Percentiles rank a stretch among this genome's conserved stretches.
Conservation (phyloP, 2,797 vertebrate genomes). For the Sebastes oblongus region DNA sequence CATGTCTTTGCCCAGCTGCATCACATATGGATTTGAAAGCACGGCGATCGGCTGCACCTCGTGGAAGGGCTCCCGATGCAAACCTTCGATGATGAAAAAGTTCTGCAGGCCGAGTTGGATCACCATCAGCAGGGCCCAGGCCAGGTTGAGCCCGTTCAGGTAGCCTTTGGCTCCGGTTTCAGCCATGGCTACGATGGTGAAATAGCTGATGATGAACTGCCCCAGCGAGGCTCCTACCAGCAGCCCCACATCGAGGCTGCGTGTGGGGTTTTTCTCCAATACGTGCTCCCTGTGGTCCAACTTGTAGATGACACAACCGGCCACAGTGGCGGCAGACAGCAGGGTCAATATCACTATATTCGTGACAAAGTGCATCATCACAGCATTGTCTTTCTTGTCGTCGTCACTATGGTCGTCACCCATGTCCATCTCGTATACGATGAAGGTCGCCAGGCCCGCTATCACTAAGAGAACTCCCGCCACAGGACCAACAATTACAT, state of each 20-base stretch:
- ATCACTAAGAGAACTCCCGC: conserved; percentile 78
- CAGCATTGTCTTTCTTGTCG: conserved; percentile 61
- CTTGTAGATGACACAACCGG: conserved; percentile 85
- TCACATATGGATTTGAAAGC: conserved; percentile 69
- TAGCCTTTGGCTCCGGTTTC: conserved; percentile 76
- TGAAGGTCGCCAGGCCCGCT: conserved; percentile 88
- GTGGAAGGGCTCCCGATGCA: conserved; percentile 87
- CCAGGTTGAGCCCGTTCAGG: conserved; percentile 84
- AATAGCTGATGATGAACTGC: conserved; percentile 90
- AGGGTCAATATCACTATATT: conserved; percentile 87
- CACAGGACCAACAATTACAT: conserved; percentile 81
- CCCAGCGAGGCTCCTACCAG: conserved; percentile 89
- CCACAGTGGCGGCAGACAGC: conserved; percentile 85
- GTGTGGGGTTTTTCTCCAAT: conserved; percentile 88
- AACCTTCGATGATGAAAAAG: conserved; percentile 92
- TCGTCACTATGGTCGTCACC: conserved; percentile 44
- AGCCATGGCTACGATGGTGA: conserved; percentile 88
- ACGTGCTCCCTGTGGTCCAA: conserved; percentile 88
- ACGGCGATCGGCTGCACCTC: conserved; percentile 56
- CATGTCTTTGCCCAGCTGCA: conserved; percentile 70
- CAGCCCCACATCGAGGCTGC: conserved; percentile 89
- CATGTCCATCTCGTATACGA: conserved; percentile 91
- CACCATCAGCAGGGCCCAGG: conserved; percentile 86
- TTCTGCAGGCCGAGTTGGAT: conserved; percentile 93
- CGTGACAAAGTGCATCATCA: conserved; percentile 89